phyloP scores from a whole-genome alignment of 2,113 vertebrate species.

The Lepisosteus oculatus region DNA sequence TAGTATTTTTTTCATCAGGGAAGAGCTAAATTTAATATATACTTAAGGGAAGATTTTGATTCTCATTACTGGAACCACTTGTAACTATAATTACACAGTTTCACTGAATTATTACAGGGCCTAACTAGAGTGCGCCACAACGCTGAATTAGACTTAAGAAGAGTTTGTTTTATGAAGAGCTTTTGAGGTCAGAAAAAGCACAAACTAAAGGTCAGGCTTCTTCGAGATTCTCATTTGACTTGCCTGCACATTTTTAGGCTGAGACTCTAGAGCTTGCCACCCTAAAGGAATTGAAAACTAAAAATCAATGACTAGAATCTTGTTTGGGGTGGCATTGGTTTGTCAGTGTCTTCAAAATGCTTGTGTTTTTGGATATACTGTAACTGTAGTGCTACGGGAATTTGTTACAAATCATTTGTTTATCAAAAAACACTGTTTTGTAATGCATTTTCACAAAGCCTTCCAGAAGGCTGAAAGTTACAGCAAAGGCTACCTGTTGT shows the following conservation, averaged over 20 bases:
- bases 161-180: neutral
- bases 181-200: conserved; percentile 30
- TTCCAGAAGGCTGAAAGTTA: too few species aligned
- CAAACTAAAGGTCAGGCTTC: conserved; percentile 22
- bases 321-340: neutral
- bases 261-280: conserved; percentile 14
- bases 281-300: neutral
- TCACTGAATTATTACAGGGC: too few species aligned
- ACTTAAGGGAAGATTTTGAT: too few species aligned
- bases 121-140: conserved; percentile 7
- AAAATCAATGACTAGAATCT: neutral
- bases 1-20: too few species aligned
- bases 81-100: too few species aligned
- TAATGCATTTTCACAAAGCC: too few species aligned
- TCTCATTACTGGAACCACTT: too few species aligned
- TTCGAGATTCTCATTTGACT: conserved; percentile 27
- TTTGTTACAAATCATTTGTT: neutral
- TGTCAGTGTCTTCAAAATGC: neutral
- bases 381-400: neutral
- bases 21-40: too few species aligned
- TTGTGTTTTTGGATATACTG: neutral
- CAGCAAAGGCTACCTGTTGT: too few species aligned
- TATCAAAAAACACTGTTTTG: neutral
- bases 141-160: conserved; percentile 23
- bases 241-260: neutral